phyloP scores from a whole-genome alignment of 1,140 invertebrate genomes.

The Zaprionus africanus region DNA sequence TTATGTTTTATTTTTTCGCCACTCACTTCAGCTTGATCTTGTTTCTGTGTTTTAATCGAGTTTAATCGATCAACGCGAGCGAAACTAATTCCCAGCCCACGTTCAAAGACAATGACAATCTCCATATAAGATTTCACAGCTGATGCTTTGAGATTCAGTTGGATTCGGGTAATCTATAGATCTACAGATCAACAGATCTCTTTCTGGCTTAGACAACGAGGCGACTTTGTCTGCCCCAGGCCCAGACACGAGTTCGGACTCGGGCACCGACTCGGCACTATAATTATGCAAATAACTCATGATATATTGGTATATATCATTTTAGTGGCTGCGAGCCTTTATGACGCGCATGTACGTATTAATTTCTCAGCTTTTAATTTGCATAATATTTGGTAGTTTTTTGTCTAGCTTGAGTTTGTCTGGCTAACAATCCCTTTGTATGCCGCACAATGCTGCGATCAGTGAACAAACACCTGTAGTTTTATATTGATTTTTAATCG shows the following conservation, averaged over 20 bases:
- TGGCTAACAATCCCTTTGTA: constrained; percentile 40
- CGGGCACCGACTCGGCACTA: constrained; percentile 53
- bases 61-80: constrained; percentile 60
- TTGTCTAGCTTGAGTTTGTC: constrained; percentile 12
- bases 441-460: constrained; percentile 36
- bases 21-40: constrained; percentile 28
- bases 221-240: constrained; percentile 41
- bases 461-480: constrained; percentile 36
- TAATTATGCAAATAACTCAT: constrained; percentile 71
- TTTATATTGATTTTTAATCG: constrained; percentile 82
- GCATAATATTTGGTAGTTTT: constrained; percentile 56
- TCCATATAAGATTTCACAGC: constrained; percentile 45
- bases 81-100: constrained; percentile 44
- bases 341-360: constrained; percentile 40
- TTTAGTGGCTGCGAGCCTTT: constrained; percentile 52
- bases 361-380: constrained; percentile 48
- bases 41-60: constrained; percentile 56
- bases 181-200: constrained; percentile 26
- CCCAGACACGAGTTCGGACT: neutral
- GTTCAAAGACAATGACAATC: constrained; percentile 40
- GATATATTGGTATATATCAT: constrained; percentile 64
- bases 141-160: constrained; percentile 44
- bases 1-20: constrained; percentile 27
- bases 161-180: constrained; percentile 38
- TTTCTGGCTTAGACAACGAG: constrained; percentile 55